Evolutionary conservation across 2,113 vertebrate species (phyloP).

Genomic region (Collichthys lucidus): DNA sequence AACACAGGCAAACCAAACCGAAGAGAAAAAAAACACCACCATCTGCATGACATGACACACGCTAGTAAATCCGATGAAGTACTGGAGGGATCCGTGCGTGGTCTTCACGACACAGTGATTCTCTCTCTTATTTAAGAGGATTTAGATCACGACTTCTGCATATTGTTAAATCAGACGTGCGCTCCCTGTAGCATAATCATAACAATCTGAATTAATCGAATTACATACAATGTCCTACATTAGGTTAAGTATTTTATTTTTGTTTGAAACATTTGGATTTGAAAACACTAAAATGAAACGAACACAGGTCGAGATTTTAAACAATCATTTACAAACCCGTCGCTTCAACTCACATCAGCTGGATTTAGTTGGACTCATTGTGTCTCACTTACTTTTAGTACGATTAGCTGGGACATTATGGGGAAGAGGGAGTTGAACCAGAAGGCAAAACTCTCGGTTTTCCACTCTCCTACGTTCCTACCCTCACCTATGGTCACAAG

Average conservation of each 20-base stretch:
- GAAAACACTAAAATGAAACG: too few species aligned
- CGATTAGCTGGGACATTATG: too few species aligned
- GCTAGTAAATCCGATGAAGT: neutral
- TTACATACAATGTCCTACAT: neutral
- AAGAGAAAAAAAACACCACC: neutral
- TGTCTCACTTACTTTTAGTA: too few species aligned
- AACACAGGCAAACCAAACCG: neutral
- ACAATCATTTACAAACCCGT: neutral
- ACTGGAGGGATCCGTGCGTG: neutral
- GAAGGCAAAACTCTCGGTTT: too few species aligned
- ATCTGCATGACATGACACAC: neutral
- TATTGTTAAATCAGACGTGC: neutral
- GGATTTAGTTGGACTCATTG: neutral
- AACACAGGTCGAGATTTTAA: neutral
- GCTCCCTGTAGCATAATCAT: neutral
- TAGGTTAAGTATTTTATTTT: neutral
- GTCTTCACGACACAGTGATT: neutral
- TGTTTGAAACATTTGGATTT: too few species aligned
- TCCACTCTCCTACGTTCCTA: too few species aligned
- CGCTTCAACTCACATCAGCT: neutral
- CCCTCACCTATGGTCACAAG: too few species aligned
- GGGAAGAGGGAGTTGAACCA: too few species aligned
- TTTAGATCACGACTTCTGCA: neutral
- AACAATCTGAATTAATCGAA: neutral
- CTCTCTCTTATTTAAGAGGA: neutral